phyloP scores from a whole-genome alignment of 2,797 vertebrate genomes.

The Halcyon chelicuti region DNA sequence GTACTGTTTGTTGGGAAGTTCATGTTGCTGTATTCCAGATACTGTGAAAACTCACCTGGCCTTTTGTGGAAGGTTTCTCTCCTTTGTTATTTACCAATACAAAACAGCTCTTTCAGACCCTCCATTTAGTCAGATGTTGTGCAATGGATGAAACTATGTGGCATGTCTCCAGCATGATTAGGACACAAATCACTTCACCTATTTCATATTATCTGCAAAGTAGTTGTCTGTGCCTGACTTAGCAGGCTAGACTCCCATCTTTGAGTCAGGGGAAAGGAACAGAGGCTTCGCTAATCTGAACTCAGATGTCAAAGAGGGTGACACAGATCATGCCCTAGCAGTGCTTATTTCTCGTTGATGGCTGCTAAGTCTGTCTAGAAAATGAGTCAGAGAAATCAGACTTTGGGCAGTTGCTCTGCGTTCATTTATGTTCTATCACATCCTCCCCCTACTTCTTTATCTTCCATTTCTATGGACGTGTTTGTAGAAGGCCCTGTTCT shows the following conservation, averaged over 20 bases:
- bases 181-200: background rate
- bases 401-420: background rate
- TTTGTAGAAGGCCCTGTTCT: background rate
- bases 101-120: background rate
- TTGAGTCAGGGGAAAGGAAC: background rate
- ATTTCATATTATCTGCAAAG: background rate
- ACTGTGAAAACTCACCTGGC: background rate
- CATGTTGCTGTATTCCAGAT: background rate
- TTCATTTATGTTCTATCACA: background rate
- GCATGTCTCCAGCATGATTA: background rate
- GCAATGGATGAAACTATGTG: background rate
- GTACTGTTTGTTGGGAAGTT: background rate
- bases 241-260: background rate
- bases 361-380: background rate
- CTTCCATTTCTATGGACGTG: background rate
- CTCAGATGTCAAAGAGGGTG: background rate
- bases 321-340: background rate
- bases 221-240: background rate
- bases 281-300: background rate
- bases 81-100: background rate
- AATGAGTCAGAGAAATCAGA: background rate
- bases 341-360: background rate
- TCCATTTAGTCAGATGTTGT: background rate
- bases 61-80: background rate
- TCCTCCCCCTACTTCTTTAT: background rate